A percentile compares a stretch with the other conserved stretches of the same genome.
Evolutionary conservation across 2,888 invertebrate species (phyloP).

Genomic region (Asteroscopus sphinx): DNA sequence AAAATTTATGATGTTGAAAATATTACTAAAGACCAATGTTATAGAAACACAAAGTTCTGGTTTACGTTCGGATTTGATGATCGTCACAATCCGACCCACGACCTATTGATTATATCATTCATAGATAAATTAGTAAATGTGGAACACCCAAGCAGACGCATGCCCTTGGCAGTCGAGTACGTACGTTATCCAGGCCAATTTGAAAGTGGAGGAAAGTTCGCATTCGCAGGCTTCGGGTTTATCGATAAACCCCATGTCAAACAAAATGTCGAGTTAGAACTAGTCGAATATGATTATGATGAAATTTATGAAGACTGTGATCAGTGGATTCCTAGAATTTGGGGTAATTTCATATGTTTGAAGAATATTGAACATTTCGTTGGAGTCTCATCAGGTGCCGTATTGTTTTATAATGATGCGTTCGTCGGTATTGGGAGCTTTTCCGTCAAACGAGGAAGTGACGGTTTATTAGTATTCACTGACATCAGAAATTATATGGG

Average conservation of each 20-base stretch:
- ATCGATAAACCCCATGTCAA: neutral
- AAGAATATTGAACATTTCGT: neutral
- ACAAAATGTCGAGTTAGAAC: neutral
- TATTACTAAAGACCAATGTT: neutral
- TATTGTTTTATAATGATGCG: neutral
- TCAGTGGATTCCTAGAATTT: neutral
- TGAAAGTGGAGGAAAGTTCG: neutral
- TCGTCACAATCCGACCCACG: neutral
- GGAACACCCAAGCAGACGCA: neutral
- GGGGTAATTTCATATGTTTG: neutral
- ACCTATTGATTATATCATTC: neutral
- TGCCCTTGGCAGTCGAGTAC: neutral
- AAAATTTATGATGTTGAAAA: neutral
- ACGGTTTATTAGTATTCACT: neutral
- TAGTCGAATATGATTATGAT: neutral
- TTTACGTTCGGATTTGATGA: neutral
- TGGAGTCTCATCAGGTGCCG: neutral
- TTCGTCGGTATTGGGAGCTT: neutral
- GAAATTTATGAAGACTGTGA: neutral
- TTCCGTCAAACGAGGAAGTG: neutral
- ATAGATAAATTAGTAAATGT: neutral
- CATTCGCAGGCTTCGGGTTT: neutral
- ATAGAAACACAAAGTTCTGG: neutral
- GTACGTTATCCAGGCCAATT: neutral
- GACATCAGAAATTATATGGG: neutral